These are phyloP conservation scores for Atta texana DNA, from an alignment of 1,140 invertebrate genomes.

Conservation along the genomic window DNA sequence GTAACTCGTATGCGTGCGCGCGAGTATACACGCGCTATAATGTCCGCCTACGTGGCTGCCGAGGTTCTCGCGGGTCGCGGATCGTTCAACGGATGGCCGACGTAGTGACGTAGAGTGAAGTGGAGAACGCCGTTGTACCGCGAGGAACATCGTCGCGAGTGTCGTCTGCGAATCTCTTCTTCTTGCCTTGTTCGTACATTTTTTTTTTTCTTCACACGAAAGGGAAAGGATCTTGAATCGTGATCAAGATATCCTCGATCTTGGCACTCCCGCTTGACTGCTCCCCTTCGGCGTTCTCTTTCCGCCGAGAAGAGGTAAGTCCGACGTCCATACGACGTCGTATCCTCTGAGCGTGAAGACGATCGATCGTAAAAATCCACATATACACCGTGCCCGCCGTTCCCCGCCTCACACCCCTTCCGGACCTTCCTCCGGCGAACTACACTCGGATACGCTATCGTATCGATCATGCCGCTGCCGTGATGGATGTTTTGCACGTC, in stretches of 20 bases:
- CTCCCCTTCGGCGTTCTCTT: neutral
- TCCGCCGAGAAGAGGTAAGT: conserved; percentile 60
- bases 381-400: conserved; percentile 47
- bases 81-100: conserved; percentile 59
- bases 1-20: conserved; percentile 25
- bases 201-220: conserved; percentile 11
- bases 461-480: conserved; percentile 63
- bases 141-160: neutral
- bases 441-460: conserved; percentile 33
- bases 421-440: conserved; percentile 35
- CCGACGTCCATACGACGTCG: conserved; percentile 7
- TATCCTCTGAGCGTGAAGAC: conserved; percentile 36
- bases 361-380: conserved; percentile 72
- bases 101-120: conserved; percentile 47
- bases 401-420: conserved; percentile 64
- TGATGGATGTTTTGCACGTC: conserved; percentile 46
- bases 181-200: neutral
- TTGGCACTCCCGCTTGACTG: neutral
- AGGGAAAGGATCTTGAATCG: neutral
- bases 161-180: neutral
- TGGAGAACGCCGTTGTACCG: conserved; percentile 3
- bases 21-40: conserved; percentile 68
- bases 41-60: conserved; percentile 68
- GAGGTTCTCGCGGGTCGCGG: conserved; percentile 53
- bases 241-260: neutral